Base-by-base conservation (phyloP, 2,888 invertebrate species). In the Brachypterus glaber region DNA sequence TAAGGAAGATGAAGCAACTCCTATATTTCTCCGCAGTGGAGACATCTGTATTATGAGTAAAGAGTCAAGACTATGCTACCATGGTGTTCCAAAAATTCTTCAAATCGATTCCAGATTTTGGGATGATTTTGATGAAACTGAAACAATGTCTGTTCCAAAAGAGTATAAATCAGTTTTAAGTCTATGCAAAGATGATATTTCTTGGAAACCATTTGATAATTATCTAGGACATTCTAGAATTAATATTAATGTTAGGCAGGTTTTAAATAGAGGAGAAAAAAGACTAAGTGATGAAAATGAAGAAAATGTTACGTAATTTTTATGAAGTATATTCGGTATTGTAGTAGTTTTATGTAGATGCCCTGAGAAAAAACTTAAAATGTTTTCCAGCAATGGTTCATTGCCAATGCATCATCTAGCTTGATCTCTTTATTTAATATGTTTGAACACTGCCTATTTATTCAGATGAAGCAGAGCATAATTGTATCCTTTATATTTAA, bases 201-300 rank as follows among this genome's bases (percentile, higher is more conserved):
- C 67, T 53, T 81, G 78, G 78, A 53, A 56, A 40, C 68, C 66
- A 3, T 79, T 74, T 55, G 58, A 66, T 13, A 60, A 67, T 33
- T 91, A 85, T 63, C 64, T 87, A 29, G 62, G 68, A 34, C 70
- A 73, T 50, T 82, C 85, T 18, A 77, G 97, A 58, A 87, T 97
- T 37, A 97, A 97, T 69, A 75, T 97, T 48, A 97, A 95, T 72
- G 81, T 95, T 4, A 70, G 96, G 57, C 95, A 96, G 69, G 93
- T 96, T 21, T 67, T 89, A 53, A 70, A 72, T 60, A 64, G 69
- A 51, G 76, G 72, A 42, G 76, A 79, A 50, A 65, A 47, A 37
- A 58, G 55, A 55, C 62, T 75, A 24, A 34, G 18, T 32, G 16
- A 27, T n/a, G 39, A 45, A 13, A 30, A n/a, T n/a, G n/a, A n/a